phyloP scores from a whole-genome alignment of 2,888 invertebrate genomes.

The Neocrepidodera transversa region DNA sequence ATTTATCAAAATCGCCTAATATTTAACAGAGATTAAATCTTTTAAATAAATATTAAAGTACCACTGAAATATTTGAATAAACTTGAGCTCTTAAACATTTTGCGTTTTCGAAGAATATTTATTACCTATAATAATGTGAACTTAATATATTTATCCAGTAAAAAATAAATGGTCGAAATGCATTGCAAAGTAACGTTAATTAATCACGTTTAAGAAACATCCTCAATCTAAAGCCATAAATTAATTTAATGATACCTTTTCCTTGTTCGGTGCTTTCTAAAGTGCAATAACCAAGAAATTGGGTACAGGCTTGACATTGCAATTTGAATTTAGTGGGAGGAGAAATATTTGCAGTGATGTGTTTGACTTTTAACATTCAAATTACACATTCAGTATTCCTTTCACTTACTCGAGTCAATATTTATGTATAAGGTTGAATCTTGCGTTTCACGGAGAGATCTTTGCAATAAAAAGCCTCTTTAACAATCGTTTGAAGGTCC shows the following conservation, averaged over 20 bases:
- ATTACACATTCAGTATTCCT: conserved; percentile 31
- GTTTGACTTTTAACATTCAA: conserved; percentile 34
- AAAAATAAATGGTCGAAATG: no score
- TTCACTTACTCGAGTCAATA: conserved; percentile 32
- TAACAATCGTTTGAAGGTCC: background rate
- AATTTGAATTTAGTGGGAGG: conserved; percentile 9
- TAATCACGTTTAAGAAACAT: background rate
- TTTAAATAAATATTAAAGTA: no score
- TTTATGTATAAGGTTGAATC: conserved; percentile 16
- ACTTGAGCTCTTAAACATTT: no score
- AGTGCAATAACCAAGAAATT: conserved; percentile 14
- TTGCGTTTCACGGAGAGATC: conserved; percentile 7
- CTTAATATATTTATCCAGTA: no score
- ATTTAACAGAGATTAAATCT: no score
- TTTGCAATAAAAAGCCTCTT: background rate
- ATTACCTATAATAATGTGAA: no score
- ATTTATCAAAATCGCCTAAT: no score
- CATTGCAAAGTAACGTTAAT: background rate
- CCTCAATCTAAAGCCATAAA: background rate
- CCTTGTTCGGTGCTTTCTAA: conserved; percentile 16
- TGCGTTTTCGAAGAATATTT: no score
- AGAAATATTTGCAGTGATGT: conserved; percentile 17
- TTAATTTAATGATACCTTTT: background rate
- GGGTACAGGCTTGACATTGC: conserved; percentile 20
- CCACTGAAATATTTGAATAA: no score